Percentiles rank a stretch among this genome's conserved stretches.
Evolutionary conservation across 2,113 vertebrate species (phyloP).

Genomic region (Brachyhypopomus gauderio): DNA sequence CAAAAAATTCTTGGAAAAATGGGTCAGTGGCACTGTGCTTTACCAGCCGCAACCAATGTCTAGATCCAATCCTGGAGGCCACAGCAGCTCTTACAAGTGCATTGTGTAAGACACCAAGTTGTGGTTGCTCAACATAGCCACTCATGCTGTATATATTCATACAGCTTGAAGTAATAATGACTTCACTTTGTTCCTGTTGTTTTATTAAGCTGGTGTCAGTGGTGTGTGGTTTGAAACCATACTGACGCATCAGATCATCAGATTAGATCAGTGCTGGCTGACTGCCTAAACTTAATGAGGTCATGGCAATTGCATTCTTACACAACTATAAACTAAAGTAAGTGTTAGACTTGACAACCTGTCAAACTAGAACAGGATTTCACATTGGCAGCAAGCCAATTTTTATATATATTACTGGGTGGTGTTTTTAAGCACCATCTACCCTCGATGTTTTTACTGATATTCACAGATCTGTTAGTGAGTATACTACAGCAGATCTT

Average conservation of each 20-base stretch:
- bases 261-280: not conserved
- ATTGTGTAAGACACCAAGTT: too few species aligned
- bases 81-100: too few species aligned
- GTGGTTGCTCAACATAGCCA: too few species aligned
- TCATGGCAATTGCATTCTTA: not conserved
- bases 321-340: not conserved
- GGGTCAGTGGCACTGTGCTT: not conserved
- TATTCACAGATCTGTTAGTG: not conserved
- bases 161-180: not conserved
- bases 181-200: not conserved
- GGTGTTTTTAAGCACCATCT: not conserved
- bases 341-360: constrained; percentile 4
- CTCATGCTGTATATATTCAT: not conserved
- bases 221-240: constrained; percentile 8
- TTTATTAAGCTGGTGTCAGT: not conserved
- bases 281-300: constrained; percentile 4
- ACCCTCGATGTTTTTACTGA: not conserved
- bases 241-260: not conserved
- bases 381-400: not conserved
- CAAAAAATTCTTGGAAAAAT: not conserved
- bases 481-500: too few species aligned
- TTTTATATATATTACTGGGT: not conserved
- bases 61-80: not conserved
- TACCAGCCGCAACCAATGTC: not conserved
- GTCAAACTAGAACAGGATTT: not conserved